Conservation (phyloP, 2,797 vertebrate species). For the Australoheros facetus region DNA sequence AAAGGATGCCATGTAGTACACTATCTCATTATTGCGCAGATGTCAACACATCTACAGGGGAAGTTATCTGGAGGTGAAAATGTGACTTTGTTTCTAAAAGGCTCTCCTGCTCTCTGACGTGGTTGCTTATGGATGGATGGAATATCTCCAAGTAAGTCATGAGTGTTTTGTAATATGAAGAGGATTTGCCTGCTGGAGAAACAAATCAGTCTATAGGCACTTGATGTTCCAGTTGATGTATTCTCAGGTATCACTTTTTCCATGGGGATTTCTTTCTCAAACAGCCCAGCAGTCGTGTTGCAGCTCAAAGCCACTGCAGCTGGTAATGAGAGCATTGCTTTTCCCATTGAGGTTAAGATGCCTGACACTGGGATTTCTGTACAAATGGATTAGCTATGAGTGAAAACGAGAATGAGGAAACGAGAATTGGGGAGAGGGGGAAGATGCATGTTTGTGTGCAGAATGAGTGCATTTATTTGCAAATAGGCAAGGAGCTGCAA, state of each 20-base stretch:
- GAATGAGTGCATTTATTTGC: conserved; percentile 2
- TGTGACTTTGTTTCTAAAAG: conserved; percentile 12
- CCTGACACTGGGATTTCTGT: conserved; percentile 3
- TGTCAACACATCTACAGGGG: not conserved
- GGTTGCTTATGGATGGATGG: not conserved
- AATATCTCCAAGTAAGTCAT: conserved; percentile 2
- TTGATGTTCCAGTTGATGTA: conserved; percentile 4
- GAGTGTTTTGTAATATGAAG: conserved; percentile 13
- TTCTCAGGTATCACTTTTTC: conserved; percentile 11
- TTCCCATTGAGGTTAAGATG: conserved; percentile 24
- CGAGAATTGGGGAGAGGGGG: not conserved
- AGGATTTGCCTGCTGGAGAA: conserved; percentile 10
- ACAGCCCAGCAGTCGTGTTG: not conserved
- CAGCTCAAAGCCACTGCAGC: conserved; percentile 19
- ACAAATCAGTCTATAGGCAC: not conserved
- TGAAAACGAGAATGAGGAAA: conserved; percentile 2
- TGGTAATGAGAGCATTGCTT: conserved; percentile 41
- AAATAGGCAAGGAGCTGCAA: conserved; percentile 1
- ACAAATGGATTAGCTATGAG: not conserved
- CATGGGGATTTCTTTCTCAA: conserved; percentile 25
- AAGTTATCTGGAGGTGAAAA: conserved; percentile 30
- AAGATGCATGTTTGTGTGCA: not conserved
- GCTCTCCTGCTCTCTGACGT: not conserved
- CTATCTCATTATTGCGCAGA: conserved; percentile 1
- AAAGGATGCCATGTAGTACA: not conserved